A percentile compares a stretch with the other conserved stretches of the same genome.
Evolutionary conservation across 2,888 invertebrate genomes (phyloP).

Genomic region (Ochlodes sylvanus): DNA sequence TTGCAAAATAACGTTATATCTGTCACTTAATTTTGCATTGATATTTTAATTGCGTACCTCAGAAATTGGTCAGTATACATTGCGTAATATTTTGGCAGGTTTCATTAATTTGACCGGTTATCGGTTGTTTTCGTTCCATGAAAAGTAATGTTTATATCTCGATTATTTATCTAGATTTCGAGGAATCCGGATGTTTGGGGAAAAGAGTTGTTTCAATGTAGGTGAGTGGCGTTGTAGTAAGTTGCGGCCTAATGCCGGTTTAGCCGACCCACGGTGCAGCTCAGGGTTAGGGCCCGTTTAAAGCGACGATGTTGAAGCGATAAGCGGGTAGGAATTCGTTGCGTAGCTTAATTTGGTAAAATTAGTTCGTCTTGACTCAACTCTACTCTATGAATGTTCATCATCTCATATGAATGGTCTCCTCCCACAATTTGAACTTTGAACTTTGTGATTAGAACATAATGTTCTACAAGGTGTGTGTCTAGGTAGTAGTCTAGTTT

Average conservation of each 20-base stretch:
- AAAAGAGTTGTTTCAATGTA: slow-evolving; percentile 21
- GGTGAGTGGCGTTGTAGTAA: slow-evolving; percentile 22
- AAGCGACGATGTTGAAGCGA: slow-evolving; percentile 11
- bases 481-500: too few species aligned
- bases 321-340: background rate
- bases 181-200: slow-evolving; percentile 17
- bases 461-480: too few species aligned
- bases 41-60: slow-evolving; percentile 13
- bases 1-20: too few species aligned
- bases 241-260: background rate
- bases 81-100: slow-evolving; percentile 14
- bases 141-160: slow-evolving; percentile 27
- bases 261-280: background rate
- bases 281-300: slow-evolving; percentile 6
- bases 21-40: too few species aligned
- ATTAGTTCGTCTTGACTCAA: too few species aligned
- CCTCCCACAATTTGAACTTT: too few species aligned
- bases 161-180: slow-evolving; percentile 31
- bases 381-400: too few species aligned
- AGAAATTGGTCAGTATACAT: slow-evolving; percentile 1
- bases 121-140: background rate
- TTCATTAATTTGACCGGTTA: slow-evolving; percentile 14
- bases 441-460: too few species aligned
- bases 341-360: background rate
- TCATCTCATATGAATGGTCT: too few species aligned